These are phyloP conservation scores for Esox lucius DNA, from an alignment of 2,797 vertebrate genomes.

Conservation along the genomic window DNA sequence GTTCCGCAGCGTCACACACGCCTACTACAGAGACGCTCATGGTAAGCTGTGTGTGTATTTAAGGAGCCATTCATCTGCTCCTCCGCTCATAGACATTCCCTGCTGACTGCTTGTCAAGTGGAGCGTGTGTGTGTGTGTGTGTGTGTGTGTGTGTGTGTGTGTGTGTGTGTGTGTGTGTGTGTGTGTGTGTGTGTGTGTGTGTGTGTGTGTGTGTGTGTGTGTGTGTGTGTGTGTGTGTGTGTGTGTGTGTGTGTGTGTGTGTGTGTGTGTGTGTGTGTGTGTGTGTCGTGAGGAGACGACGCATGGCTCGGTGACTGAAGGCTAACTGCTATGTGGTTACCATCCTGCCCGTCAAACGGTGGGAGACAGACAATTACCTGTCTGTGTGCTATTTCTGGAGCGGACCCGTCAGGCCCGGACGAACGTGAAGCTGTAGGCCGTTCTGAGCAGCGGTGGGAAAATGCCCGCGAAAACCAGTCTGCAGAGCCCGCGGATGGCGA, in stretches of 20 bases:
- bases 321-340: conserved; percentile 47
- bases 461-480: neutral
- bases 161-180: conserved; percentile 19
- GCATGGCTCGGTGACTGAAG: conserved; percentile 21
- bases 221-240: conserved; percentile 19
- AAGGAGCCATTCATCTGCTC: neutral
- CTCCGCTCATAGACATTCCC: neutral
- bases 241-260: conserved; percentile 19
- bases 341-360: conserved; percentile 36
- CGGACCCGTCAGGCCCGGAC: neutral
- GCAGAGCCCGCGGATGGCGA: neutral
- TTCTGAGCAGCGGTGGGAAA: neutral
- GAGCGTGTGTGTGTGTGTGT: conserved; percentile 16
- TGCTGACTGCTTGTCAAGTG: conserved; percentile 14
- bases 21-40: conserved; percentile 88
- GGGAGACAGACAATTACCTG: conserved; percentile 20
- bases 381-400: conserved; percentile 12
- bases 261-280: conserved; percentile 18
- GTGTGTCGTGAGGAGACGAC: conserved; percentile 22
- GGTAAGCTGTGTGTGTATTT: conserved; percentile 69
- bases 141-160: conserved; percentile 22
- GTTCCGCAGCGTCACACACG: conserved; percentile 86
- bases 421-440: neutral
- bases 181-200: conserved; percentile 22
- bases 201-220: conserved; percentile 21